These are phyloP conservation scores for Cryptoblepharus egeriae DNA, from an alignment of 2,797 vertebrate genomes.

Conservation along the genomic window DNA sequence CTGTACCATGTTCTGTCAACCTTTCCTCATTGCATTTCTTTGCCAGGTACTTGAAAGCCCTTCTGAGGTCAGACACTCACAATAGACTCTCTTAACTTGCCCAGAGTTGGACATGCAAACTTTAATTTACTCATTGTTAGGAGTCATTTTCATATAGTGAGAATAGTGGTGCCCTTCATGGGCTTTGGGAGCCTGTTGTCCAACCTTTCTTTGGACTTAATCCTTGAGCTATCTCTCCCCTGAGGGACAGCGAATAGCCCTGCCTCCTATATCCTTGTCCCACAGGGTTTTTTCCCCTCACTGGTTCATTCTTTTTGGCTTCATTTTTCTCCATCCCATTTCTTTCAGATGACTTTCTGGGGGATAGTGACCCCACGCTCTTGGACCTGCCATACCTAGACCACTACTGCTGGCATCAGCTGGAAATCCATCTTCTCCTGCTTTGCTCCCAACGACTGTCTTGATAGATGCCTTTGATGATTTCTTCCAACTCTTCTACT, in stretches of 20 bases:
- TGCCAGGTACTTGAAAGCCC: too few species aligned
- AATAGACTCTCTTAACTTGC: background rate
- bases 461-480: background rate
- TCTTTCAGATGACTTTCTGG: slow-evolving; percentile 83
- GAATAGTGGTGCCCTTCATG: background rate
- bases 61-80: too few species aligned
- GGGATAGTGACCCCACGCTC: slow-evolving; percentile 86
- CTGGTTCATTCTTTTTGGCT: background rate
- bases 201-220: background rate
- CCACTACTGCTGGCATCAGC: background rate
- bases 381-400: slow-evolving; percentile 83
- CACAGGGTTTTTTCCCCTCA: background rate
- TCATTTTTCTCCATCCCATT: background rate
- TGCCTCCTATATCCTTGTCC: background rate
- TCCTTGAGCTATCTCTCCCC: background rate
- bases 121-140: background rate
- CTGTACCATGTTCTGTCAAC: too few species aligned
- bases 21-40: too few species aligned
- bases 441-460: background rate
- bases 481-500: background rate
- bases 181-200: background rate
- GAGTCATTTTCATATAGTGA: background rate
- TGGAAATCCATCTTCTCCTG: background rate
- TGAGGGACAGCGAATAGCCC: background rate
- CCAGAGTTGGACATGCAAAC: background rate